phyloP scores from a whole-genome alignment of 2,797 vertebrate species.

The Hypotaenidia okinawae region DNA sequence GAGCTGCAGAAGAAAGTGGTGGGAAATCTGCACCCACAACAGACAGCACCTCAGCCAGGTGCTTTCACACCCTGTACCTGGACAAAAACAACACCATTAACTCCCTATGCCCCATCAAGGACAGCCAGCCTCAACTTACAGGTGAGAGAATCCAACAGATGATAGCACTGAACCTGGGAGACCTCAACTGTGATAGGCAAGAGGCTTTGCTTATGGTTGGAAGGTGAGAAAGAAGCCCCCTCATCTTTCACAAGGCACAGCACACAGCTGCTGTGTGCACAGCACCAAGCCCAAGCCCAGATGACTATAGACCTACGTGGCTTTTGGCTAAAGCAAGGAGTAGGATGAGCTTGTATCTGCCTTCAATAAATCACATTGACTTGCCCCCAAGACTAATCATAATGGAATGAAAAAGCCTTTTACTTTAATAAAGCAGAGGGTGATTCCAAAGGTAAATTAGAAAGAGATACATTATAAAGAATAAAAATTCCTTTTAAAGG shows the following conservation, averaged over 20 bases:
- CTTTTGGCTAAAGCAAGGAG: constrained; percentile 10
- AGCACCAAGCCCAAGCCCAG: not conserved
- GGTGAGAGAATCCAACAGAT: not conserved
- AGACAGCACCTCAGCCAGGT: not conserved
- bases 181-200: not conserved
- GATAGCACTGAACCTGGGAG: not conserved
- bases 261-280: not conserved
- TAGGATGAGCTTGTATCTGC: constrained; percentile 31
- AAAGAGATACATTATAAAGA: constrained; percentile 6
- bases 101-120: not conserved
- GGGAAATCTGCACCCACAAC: not conserved
- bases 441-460: constrained; percentile 11
- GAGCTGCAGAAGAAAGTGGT: not conserved
- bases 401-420: constrained; percentile 8
- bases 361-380: constrained; percentile 2
- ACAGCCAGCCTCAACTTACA: not conserved
- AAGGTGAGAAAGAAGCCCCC: not conserved
- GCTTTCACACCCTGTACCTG: not conserved
- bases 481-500: constrained; percentile 15
- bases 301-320: not conserved
- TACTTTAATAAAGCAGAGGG: not conserved
- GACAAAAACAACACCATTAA: not conserved
- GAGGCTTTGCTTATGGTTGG: not conserved
- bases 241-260: not conserved
- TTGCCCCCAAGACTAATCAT: constrained; percentile 10